Base-by-base conservation (phyloP, 2,113 vertebrate genomes). In the Hypomesus transpacificus region DNA sequence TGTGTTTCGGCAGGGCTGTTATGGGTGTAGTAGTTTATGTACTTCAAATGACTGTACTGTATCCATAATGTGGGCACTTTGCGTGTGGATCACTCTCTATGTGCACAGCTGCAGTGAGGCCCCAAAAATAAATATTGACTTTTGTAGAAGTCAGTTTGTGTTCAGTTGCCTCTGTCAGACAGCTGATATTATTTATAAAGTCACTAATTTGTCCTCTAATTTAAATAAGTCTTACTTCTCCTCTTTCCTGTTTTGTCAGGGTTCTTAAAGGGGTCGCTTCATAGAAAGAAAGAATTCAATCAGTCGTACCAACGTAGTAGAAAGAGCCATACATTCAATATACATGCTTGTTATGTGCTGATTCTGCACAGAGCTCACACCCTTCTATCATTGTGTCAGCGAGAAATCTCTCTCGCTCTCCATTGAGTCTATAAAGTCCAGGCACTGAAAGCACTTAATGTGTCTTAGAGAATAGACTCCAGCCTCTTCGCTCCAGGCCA, bases 41-140 rank as follows among this genome's bases (percentile, higher is more conserved):
- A 20, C 21, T 34, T 52, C 56, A 74, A 60, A 59, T 63, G 20
- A 65, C 21, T n/a, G 24, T 66, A 63, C 63, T 65, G 18, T 65
- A 1, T 56, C 24, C 21, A 24, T 20, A 50, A 31, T 26, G 61
- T 71, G 46, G 31, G 22, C 46, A 69, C 34, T 31, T 11, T 53
- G 66, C 20, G 57, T 66, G 54, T 62, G 66, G 50, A 63, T 58
- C 52, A 34, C 51, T 78, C 70, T 74, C 51, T 52, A 8, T 62
- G 20, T 68, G 39, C 31, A 52, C 7, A 39, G 9, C 28, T 54
- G 53, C 22, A 57, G 61, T 18, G 50, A 50, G 20, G 18, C 57
- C 56, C 56, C 64, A 52, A 59, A 78, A 68, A 72, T 61, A 80
- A 83, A 75, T 67, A 72, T 64, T 68, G 26, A 63, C 57, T 76